phyloP scores from a whole-genome alignment of 2,797 vertebrate genomes.

The Argya squamiceps region DNA sequence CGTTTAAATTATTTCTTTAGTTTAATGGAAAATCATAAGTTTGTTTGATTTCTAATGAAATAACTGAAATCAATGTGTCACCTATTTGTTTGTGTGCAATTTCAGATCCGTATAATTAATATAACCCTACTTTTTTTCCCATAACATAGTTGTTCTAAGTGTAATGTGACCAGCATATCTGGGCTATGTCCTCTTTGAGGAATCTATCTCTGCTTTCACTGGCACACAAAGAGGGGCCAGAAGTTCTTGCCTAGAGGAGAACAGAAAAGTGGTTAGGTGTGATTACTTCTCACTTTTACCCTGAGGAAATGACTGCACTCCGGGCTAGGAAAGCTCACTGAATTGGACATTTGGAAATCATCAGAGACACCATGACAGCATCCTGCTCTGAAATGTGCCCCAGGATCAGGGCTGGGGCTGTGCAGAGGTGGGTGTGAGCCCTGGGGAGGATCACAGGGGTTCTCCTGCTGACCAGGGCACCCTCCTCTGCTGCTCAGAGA shows the following conservation, averaged over 20 bases:
- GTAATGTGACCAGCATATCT: background rate
- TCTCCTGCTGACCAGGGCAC: rapidly evolving
- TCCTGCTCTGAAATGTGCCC: background rate
- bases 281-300: background rate
- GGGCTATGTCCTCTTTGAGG: background rate
- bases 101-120: background rate
- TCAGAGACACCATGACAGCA: background rate
- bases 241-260: background rate
- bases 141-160: background rate
- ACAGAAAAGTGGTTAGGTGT: background rate
- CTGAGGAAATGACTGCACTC: background rate
- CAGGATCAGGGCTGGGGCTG: background rate
- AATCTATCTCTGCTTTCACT: background rate
- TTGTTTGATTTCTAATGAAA: background rate
- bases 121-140: background rate
- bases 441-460: rapidly evolving
- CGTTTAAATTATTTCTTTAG: background rate
- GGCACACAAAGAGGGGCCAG: background rate
- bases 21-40: background rate
- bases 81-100: background rate
- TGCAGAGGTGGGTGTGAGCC: background rate
- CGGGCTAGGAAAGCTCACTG: background rate
- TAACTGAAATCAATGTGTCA: background rate
- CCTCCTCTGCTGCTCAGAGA: background rate
- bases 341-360: background rate